phyloP scores from a whole-genome alignment of 2,113 vertebrate species.

The Pluvianellus socialis region DNA sequence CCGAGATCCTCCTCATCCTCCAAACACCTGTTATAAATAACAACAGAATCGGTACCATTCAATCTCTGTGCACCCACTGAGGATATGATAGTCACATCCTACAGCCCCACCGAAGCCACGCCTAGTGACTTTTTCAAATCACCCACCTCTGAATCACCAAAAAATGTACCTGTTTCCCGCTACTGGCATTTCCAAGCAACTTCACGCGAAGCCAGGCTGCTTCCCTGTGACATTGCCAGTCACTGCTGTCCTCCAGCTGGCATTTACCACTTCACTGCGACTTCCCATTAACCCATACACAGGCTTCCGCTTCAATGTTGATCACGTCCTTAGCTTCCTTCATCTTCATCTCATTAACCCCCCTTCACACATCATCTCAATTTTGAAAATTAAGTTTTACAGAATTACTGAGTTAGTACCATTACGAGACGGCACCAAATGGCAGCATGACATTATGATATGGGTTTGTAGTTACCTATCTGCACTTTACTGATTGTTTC shows the following conservation, averaged over 20 bases:
- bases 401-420: not conserved
- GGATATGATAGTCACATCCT: not conserved
- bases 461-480: not conserved
- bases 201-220: not conserved
- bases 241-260: not conserved
- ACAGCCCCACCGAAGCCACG: not conserved
- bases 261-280: not conserved
- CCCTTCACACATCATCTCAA: not conserved
- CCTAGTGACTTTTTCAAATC: not conserved
- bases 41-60: not conserved
- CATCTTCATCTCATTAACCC: not conserved
- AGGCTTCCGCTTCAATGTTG: rapidly evolving
- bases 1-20: not conserved
- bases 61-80: not conserved
- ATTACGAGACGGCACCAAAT: not conserved
- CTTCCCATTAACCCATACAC: not conserved
- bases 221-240: not conserved
- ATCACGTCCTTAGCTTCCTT: not conserved
- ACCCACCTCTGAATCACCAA: not conserved
- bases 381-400: not conserved
- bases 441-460: not conserved
- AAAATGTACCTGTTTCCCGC: not conserved
- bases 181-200: not conserved
- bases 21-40: not conserved
- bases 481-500: not conserved